Percentiles rank a stretch among this genome's conserved stretches.
phyloP scores from a whole-genome alignment of 2,113 vertebrate species.

The Ctenomys sociabilis region DNA sequence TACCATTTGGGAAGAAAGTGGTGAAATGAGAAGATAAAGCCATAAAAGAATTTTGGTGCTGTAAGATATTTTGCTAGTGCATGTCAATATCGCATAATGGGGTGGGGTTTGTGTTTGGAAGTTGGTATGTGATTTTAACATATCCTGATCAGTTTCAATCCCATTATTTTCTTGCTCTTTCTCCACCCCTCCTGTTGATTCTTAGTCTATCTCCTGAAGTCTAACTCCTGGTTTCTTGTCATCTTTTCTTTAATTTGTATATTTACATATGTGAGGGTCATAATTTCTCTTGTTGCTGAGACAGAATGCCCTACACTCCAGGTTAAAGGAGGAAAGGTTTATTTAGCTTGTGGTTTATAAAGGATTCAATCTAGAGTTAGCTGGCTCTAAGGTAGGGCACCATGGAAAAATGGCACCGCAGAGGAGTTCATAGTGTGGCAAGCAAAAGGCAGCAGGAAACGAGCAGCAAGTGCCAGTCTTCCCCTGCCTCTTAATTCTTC shows the following conservation, averaged over 20 bases:
- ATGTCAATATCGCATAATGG: neutral
- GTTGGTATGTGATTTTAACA: neutral
- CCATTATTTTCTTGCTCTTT: neutral
- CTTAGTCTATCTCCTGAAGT: neutral
- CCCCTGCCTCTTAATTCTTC: neutral
- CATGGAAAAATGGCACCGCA: neutral
- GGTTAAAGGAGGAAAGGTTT: neutral
- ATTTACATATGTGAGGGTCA: neutral
- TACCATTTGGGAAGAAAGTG: neutral
- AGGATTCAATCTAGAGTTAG: neutral
- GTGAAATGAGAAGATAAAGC: neutral
- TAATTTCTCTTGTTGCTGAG: neutral
- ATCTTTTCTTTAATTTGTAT: neutral
- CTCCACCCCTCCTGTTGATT: neutral
- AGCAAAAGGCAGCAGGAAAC: neutral
- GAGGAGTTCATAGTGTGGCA: neutral
- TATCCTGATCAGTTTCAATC: neutral
- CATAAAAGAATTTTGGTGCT: neutral
- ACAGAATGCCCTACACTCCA: neutral
- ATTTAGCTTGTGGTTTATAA: neutral
- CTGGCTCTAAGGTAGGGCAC: neutral
- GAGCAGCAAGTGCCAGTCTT: neutral
- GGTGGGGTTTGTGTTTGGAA: neutral
- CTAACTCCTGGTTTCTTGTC: neutral
- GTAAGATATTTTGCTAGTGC: neutral